These are phyloP conservation scores for Aethina tumida DNA, from an alignment of 1,140 invertebrate species.

Conservation along the genomic window DNA sequence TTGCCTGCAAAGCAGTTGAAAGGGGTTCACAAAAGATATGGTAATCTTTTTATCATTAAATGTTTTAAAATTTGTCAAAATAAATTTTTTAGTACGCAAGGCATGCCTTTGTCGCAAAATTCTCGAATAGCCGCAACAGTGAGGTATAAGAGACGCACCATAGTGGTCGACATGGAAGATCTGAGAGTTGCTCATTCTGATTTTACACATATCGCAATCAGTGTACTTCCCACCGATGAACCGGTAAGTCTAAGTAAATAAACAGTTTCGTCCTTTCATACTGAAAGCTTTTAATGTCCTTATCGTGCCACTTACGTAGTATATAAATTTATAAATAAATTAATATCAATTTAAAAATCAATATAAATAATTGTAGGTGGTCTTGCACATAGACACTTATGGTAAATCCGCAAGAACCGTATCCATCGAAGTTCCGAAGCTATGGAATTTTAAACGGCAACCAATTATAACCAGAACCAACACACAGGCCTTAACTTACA, in stretches of 20 bases:
- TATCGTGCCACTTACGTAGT: too few relatives aligned
- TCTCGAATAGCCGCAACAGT: slow-evolving; percentile 43
- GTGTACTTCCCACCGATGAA: slow-evolving; percentile 48
- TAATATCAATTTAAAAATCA: slow-evolving; percentile 1
- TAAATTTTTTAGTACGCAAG: slow-evolving; percentile 45
- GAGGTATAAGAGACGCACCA: slow-evolving; percentile 41
- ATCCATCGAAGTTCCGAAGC: slow-evolving; percentile 41
- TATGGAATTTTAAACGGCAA: slow-evolving; percentile 31
- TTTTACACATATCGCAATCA: slow-evolving; percentile 62
- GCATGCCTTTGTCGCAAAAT: slow-evolving; percentile 52
- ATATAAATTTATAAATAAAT: slow-evolving; percentile 2
- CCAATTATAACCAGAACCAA: slow-evolving; percentile 41
- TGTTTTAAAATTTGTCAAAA: slow-evolving; percentile 5
- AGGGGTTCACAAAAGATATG: slow-evolving; percentile 47
- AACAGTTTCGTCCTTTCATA: too few relatives aligned
- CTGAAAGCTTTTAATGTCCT: too few relatives aligned
- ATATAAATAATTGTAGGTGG: slow-evolving; percentile 39
- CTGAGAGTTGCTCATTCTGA: slow-evolving; percentile 42
- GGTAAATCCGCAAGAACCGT: slow-evolving; percentile 44
- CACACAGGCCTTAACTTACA: slow-evolving; percentile 46
- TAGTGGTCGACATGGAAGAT: slow-evolving; percentile 51
- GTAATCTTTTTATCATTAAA: slow-evolving; percentile 37
- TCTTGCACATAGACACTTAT: slow-evolving; percentile 55
- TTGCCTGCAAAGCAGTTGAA: slow-evolving; percentile 51
- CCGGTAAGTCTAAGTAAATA: slow-evolving; percentile 47